These are phyloP conservation scores for Cheirogaleus major DNA, from an alignment of 2,797 vertebrate species.

Conservation along the genomic window DNA sequence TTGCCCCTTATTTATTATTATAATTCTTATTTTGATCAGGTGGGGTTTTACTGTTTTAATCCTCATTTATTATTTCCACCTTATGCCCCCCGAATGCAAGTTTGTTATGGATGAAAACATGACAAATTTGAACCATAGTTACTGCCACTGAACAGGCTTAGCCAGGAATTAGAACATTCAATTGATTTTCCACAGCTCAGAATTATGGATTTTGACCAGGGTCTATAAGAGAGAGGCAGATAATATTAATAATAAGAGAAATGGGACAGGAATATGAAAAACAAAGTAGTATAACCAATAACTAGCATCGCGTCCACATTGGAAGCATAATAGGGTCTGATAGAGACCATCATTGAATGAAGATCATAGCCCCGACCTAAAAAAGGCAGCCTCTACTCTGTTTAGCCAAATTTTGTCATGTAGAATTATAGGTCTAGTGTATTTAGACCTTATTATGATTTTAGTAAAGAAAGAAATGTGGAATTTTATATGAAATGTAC, in stretches of 20 bases:
- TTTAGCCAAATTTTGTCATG: background rate
- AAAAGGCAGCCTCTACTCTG: accelerated
- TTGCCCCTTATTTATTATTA: background rate
- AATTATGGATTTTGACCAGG: background rate
- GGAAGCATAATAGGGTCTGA: background rate
- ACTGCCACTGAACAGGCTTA: background rate
- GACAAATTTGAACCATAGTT: background rate
- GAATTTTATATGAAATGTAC: background rate
- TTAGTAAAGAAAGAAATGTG: background rate
- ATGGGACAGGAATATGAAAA: background rate
- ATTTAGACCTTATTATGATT: background rate
- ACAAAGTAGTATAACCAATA: background rate
- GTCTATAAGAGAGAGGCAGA: background rate
- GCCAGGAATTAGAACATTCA: background rate
- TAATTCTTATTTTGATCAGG: background rate
- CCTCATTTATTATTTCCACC: background rate
- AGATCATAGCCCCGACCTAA: background rate
- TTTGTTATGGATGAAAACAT: background rate
- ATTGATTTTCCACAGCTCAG: background rate
- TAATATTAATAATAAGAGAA: background rate
- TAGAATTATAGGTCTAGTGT: background rate
- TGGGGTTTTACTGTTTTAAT: background rate
- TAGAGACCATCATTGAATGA: background rate
- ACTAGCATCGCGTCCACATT: background rate
- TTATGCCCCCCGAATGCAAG: background rate